Percentiles rank a stretch among this genome's conserved stretches.
These are phyloP conservation scores for Fringilla coelebs DNA, from an alignment of 2,797 vertebrate genomes.

Conservation along the genomic window DNA sequence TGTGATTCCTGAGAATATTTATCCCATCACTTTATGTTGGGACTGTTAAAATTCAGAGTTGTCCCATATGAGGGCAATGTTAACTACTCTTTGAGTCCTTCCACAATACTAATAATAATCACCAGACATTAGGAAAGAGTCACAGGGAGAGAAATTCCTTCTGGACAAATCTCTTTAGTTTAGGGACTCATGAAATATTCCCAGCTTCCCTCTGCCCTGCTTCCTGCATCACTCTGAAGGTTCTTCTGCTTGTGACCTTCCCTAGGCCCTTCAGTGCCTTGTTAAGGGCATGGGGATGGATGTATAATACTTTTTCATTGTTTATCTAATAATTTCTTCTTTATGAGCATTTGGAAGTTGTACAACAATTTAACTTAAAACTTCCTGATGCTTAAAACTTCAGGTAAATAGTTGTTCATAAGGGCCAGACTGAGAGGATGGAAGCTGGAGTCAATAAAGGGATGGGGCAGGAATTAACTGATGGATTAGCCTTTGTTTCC, in stretches of 20 bases:
- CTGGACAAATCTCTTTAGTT: neutral
- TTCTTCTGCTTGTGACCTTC: neutral
- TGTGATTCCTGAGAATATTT: neutral
- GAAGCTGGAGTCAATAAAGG: neutral
- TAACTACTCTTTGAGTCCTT: neutral
- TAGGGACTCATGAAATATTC: neutral
- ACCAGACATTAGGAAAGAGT: neutral
- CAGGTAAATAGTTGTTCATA: neutral
- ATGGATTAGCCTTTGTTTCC: neutral
- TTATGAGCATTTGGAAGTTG: neutral
- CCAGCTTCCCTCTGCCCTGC: neutral
- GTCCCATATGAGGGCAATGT: neutral
- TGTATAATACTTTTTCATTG: neutral
- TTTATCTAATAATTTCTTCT: neutral
- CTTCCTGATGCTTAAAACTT: neutral
- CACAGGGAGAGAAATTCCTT: neutral
- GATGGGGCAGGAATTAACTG: neutral
- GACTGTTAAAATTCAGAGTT: neutral
- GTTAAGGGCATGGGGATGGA: neutral
- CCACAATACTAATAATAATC: neutral
- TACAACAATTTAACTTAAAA: neutral
- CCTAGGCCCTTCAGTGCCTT: neutral
- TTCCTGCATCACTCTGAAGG: neutral
- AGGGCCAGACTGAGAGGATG: neutral
- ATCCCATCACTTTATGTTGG: neutral